These are phyloP conservation scores for Pantelozetes paolii DNA, from an alignment of 2,888 invertebrate genomes.

Conservation along the genomic window DNA sequence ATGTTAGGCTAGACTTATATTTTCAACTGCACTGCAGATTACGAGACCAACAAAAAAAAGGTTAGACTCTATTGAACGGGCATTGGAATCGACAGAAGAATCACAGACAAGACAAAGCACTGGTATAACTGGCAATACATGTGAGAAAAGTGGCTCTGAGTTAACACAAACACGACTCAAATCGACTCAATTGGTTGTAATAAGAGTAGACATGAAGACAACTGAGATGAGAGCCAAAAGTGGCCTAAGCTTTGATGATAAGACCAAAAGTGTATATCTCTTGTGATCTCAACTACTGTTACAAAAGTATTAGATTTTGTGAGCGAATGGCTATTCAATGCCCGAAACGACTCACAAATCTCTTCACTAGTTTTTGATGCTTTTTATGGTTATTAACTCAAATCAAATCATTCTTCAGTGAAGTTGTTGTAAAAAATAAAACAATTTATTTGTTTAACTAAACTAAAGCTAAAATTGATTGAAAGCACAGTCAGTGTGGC, in stretches of 20 bases:
- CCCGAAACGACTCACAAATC: not conserved
- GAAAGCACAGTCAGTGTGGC: not conserved
- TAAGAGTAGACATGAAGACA: slow-evolving; percentile 36
- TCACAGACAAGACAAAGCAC: not conserved
- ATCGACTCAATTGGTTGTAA: slow-evolving; percentile 32
- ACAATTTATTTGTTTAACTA: slow-evolving; percentile 1
- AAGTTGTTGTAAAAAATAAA: not conserved
- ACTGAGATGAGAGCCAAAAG: slow-evolving; percentile 33
- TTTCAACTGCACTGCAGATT: not conserved
- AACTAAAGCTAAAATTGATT: slow-evolving; percentile 24
- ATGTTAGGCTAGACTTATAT: slow-evolving; percentile 22
- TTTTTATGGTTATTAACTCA: slow-evolving; percentile 22
- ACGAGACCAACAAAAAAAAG: slow-evolving; percentile 23
- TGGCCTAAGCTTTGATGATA: slow-evolving; percentile 34
- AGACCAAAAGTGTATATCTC: slow-evolving; percentile 9
- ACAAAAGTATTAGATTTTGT: slow-evolving; percentile 13
- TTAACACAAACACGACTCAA: slow-evolving; percentile 14
- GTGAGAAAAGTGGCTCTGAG: slow-evolving; percentile 30
- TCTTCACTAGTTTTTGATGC: slow-evolving; percentile 7
- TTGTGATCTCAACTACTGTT: slow-evolving; percentile 12
- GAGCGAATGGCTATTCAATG: slow-evolving; percentile 1
- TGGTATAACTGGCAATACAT: not conserved
- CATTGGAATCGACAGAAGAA: not conserved
- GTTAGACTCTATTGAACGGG: not conserved
- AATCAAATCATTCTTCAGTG: slow-evolving; percentile 25